Percentiles rank a stretch among this genome's conserved stretches.
phyloP scores from a whole-genome alignment of 2,797 vertebrate species.

The Xenentodon cancila region DNA sequence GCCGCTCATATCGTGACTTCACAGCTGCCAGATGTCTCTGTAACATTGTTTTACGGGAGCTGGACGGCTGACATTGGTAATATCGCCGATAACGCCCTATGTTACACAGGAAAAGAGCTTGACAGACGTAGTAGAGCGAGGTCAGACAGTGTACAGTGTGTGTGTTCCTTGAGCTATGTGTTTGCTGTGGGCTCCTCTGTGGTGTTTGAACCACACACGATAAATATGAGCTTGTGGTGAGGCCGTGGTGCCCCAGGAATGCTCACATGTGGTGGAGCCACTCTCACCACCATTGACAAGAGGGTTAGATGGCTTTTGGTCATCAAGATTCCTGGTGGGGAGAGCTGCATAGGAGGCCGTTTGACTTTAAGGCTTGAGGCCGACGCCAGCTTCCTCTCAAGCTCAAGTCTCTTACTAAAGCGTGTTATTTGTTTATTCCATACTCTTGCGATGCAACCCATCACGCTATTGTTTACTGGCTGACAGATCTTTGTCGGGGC shows the following conservation, averaged over 20 bases:
- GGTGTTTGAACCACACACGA: slow-evolving; percentile 81
- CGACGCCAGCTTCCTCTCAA: slow-evolving; percentile 71
- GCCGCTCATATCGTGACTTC: slow-evolving; percentile 47
- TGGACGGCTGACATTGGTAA: slow-evolving; percentile 60
- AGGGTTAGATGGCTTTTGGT: slow-evolving; percentile 78
- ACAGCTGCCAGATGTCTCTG: slow-evolving; percentile 49
- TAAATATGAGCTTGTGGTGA: slow-evolving; percentile 85
- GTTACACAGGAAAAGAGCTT: slow-evolving; percentile 50
- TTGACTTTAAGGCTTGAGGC: slow-evolving; percentile 56
- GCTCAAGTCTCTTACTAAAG: slow-evolving; percentile 67
- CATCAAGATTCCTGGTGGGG: slow-evolving; percentile 76
- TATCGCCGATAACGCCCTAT: slow-evolving; percentile 55
- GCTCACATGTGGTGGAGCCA: slow-evolving; percentile 80
- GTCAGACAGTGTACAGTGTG: slow-evolving; percentile 51
- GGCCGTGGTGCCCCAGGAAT: slow-evolving; percentile 80
- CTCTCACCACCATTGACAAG: slow-evolving; percentile 85
- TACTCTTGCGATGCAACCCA: slow-evolving; percentile 61
- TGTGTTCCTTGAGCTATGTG: slow-evolving; percentile 74
- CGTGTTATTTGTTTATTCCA: slow-evolving; percentile 78
- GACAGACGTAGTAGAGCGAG: slow-evolving; percentile 48
- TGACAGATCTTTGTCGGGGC: slow-evolving; percentile 57
- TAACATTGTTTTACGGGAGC: slow-evolving; percentile 59
- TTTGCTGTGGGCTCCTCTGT: slow-evolving; percentile 76
- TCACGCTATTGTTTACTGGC: slow-evolving; percentile 73
- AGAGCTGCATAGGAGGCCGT: slow-evolving; percentile 74